These are phyloP conservation scores for Oriolus oriolus DNA, from an alignment of 2,113 vertebrate genomes.

Conservation along the genomic window DNA sequence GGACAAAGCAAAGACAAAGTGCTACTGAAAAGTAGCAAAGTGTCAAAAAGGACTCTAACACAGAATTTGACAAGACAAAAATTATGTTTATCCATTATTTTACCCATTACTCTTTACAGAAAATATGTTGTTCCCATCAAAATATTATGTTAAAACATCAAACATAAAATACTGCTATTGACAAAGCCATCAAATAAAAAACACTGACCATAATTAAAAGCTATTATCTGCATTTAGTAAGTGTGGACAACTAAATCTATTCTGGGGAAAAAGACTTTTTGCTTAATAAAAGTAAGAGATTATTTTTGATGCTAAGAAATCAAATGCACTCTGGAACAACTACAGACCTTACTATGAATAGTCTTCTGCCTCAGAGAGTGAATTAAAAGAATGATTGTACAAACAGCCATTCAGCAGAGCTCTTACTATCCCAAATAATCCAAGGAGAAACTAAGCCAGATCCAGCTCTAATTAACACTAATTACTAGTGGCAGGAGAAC, in stretches of 20 bases:
- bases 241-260: neutral
- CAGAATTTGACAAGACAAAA: neutral
- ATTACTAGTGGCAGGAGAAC: neutral
- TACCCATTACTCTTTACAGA: neutral
- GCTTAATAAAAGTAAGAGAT: neutral
- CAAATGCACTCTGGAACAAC: neutral
- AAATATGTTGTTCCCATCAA: neutral
- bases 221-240: neutral
- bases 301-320: neutral
- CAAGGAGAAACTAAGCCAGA: neutral
- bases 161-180: neutral
- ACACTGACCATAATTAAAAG: neutral
- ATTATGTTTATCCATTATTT: neutral
- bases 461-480: neutral
- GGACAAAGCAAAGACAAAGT: neutral
- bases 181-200: neutral
- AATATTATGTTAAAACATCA: neutral
- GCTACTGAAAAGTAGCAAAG: neutral
- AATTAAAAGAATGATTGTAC: neutral
- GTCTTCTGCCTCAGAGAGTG: neutral
- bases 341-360: neutral
- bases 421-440: neutral
- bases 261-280: neutral
- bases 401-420: neutral
- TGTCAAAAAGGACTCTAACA: neutral